Percentiles rank a stretch among this genome's conserved stretches.
These are phyloP conservation scores for Neodiprion fabricii DNA, from an alignment of 1,140 invertebrate species.

Conservation along the genomic window DNA sequence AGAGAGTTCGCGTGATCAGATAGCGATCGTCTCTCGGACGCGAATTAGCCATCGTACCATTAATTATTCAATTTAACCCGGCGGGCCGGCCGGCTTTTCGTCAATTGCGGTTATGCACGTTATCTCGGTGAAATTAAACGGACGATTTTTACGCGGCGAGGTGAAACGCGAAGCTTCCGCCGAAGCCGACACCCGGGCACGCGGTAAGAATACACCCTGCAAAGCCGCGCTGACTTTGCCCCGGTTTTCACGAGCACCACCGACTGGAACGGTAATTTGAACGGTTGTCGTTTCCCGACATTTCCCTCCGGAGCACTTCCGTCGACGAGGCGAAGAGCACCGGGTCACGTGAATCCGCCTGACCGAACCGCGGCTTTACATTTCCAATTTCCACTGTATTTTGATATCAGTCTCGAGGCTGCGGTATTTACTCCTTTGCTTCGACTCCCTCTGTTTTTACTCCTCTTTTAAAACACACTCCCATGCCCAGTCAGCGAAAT, in stretches of 20 bases:
- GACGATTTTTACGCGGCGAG: background rate
- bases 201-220: background rate
- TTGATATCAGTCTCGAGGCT: background rate
- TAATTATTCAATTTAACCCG: background rate
- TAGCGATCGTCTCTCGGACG: background rate
- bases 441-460: too few species aligned
- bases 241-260: background rate
- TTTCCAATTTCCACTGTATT: background rate
- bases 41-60: background rate
- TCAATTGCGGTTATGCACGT: background rate
- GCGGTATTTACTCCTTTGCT: background rate
- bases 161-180: background rate
- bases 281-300: conserved; percentile 6
- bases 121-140: background rate
- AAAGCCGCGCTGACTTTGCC: background rate
- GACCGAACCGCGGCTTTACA: background rate
- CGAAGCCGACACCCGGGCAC: background rate
- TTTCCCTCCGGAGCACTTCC: conserved; percentile 1
- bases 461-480: too few species aligned
- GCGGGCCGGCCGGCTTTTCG: background rate
- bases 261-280: conserved; percentile 4
- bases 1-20: background rate
- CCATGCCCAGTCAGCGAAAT: background rate
- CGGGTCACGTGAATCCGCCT: background rate
- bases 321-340: background rate